phyloP scores from a whole-genome alignment of 2,797 vertebrate species.

The Rhabdomys pumilio region DNA sequence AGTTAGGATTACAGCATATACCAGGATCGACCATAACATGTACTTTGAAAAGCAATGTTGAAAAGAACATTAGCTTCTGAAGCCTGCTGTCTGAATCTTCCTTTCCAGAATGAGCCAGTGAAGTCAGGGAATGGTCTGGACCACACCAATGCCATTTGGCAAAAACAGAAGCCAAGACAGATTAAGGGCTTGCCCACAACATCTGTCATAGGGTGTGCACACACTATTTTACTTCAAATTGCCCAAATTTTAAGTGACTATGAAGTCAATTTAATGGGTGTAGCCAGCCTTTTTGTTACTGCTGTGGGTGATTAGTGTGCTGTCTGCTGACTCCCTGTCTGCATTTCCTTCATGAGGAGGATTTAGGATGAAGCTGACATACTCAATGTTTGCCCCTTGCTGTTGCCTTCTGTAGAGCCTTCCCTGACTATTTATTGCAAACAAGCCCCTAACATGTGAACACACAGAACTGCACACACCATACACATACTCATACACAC shows the following conservation, averaged over 20 bases:
- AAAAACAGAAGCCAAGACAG: constrained; percentile 29
- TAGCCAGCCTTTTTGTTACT: neutral
- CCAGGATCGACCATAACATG: neutral
- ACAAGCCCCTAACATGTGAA: neutral
- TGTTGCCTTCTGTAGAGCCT: neutral
- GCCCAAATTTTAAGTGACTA: constrained; percentile 39
- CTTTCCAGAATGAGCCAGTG: neutral
- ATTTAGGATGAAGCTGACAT: neutral
- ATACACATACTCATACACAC: neutral
- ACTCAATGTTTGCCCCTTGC: neutral
- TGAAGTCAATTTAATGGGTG: constrained; percentile 26
- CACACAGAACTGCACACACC: neutral
- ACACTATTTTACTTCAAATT: constrained; percentile 48
- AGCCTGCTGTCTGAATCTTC: neutral
- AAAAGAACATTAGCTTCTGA: neutral
- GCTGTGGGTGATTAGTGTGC: neutral
- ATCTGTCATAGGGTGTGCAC: neutral
- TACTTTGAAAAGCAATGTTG: neutral
- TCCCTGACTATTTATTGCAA: constrained; percentile 33
- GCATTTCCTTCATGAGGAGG: neutral
- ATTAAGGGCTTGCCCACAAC: neutral
- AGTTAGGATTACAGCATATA: neutral
- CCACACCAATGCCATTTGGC: neutral
- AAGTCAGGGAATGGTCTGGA: neutral
- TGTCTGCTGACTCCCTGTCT: neutral